Conservation (phyloP, 2,888 invertebrate genomes). For the Helobdella robusta region DNA sequence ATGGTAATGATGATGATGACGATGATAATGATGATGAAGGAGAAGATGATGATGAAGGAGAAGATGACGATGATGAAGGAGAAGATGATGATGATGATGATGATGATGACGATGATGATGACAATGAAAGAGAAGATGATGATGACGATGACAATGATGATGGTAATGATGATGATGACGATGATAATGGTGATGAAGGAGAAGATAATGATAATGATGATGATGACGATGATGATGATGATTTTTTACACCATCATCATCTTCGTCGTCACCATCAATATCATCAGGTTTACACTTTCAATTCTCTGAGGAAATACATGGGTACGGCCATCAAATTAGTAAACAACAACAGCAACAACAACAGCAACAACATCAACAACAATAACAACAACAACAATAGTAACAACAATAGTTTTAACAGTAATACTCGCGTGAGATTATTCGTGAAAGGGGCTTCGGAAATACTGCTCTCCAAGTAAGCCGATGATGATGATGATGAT, state of each 20-base stretch:
- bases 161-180: slow-evolving; percentile 8
- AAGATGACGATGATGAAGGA: slow-evolving; percentile 1
- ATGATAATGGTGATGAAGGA: slow-evolving; percentile 8
- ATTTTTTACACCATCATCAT: not conserved
- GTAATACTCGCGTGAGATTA: not conserved
- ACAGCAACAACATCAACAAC: slow-evolving; percentile 46
- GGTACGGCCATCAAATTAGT: slow-evolving; percentile 5
- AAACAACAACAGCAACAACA: not conserved
- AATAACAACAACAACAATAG: not conserved
- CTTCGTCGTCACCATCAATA: not conserved
- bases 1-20: not conserved
- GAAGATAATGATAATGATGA: not conserved
- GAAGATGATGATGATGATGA: not conserved
- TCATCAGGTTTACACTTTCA: slow-evolving; percentile 23
- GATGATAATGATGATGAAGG: not conserved
- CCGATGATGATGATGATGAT: too few relatives aligned
- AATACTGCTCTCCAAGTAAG: slow-evolving; percentile 4
- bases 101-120: slow-evolving; percentile 10
- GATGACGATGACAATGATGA: not conserved
- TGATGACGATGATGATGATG: slow-evolving; percentile 5
- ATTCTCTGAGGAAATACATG: slow-evolving; percentile 21
- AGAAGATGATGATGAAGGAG: not conserved
- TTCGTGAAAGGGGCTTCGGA: slow-evolving; percentile 25
- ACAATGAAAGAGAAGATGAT: not conserved
- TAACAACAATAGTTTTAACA: too few relatives aligned